Evolutionary conservation across 2,888 invertebrate genomes (phyloP), one percentile per base, ranked within the genome.

Genomic region (Drosophila basisetae): DNA sequence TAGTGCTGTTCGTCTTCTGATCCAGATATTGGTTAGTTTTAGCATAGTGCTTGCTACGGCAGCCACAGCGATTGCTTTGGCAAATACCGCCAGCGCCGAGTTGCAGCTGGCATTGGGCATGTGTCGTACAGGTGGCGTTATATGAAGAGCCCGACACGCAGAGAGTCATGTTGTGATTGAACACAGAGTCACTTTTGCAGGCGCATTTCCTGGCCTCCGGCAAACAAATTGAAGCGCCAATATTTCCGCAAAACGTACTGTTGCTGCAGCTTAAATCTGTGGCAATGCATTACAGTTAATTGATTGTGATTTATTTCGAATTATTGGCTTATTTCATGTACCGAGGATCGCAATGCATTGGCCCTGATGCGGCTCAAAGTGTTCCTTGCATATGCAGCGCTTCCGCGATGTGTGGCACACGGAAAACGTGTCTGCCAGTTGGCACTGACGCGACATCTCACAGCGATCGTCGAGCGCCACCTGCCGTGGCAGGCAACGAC

Each of bases 401-500:
- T 75, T 75, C 9, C 59, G 58, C 7, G 68, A 50, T 31, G 41
- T 10, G 25, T 89, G 73, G 59, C 93, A 93, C 11, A 83, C 64
- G 13, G 92, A 80, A 68, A 91, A 92, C 28, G 72, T 70, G 63
- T 92, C 84, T 28, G 63, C 22, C 6, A 53, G 50, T 47, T 91
- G 81, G 63, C 93, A 93, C 61, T 93, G 93, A 0, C 74, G 72
- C 31, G 84, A 68, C 60, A 77, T 41, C 62, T 93, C 93, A 67
- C 93, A 93, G 0, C 2, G 18, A 3, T 68, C 90, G 0, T 76
- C 78, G 43, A 92, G 72, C 2, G 67, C 31, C 30, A 92, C 86
- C 13, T 16, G 11, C 18, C 84, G 74, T 22, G 78, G 67, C 33
- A 93, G 66, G 62, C 93, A 93, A 30, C 93, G 89, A 39, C 93